Evolutionary conservation across 2,888 invertebrate genomes (phyloP), one percentile per base, ranked within the genome.

Genomic region (Amblyjoppa proteus): DNA sequence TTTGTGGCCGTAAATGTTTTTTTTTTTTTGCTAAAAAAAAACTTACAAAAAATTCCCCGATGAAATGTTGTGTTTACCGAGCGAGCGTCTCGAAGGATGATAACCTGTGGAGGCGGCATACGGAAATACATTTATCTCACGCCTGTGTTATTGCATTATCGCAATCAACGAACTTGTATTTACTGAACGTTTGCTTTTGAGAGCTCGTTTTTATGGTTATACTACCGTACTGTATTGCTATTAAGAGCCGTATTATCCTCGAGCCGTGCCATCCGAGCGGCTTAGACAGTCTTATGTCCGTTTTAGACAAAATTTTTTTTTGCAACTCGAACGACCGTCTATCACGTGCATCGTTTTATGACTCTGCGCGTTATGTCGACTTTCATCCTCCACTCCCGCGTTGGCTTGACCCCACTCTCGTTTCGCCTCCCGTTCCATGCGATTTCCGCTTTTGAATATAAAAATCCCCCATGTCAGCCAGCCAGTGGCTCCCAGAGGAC

Each of bases 381-480:
- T 71, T 64, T 31, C 31, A 66, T 73, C n/a, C 64, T 80, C 64
- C 13, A 20, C 61, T 64, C 51, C 28, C 66, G 73, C 51, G 34
- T n/a, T 56, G 64, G 38, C 53, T 64, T 53, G 70, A 73, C 66
- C 49, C 80, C 61, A 51, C 28, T 58, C 31, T 13, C 71, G 45
- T 80, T 66, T 45, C 53, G 74, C 49, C 9, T 66, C 38, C 66
- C 76, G 66, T 66, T 31, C 51, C 64, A 56, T 58, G 81, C 56
- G 61, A 71, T 76, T 76, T 84, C 81, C 73, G 69, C 51, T 85
- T 82, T 77, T 77, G 81, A 81, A 85, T 85, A 81, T 78, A 74
- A 85, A 85, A 85, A 78, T 25, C 58, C 34, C 34, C 51, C 66
- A 51, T 71, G 38, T 38, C 70, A 51, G 38, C 61, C n/a, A 58